These are phyloP conservation scores for Mohoua ochrocephala DNA, from an alignment of 2,113 vertebrate genomes.

Conservation along the genomic window DNA sequence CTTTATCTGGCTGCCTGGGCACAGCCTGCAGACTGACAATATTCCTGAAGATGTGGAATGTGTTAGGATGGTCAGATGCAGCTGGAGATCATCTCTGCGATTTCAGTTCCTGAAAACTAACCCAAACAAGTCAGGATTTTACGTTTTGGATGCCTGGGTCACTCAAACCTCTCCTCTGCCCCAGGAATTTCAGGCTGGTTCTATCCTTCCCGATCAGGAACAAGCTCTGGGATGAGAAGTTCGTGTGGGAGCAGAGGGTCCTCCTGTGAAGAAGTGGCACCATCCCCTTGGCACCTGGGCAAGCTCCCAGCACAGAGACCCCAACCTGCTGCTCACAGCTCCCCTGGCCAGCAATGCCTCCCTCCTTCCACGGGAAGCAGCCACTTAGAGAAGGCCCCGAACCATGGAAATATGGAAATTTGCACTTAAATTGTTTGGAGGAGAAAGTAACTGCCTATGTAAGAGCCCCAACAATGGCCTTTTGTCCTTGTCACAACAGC, in stretches of 20 bases:
- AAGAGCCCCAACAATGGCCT: background rate
- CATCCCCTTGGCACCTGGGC: background rate
- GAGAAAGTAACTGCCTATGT: background rate
- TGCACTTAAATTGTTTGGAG: background rate
- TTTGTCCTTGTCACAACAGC: background rate
- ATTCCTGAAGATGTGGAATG: background rate
- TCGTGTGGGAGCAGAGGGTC: background rate
- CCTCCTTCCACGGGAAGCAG: background rate
- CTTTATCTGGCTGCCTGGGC: background rate
- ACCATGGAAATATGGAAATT: background rate
- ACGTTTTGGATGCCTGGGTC: background rate
- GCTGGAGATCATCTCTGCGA: background rate
- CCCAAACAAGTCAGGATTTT: background rate
- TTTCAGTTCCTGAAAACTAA: background rate
- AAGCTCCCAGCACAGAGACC: accelerated
- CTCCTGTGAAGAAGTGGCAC: background rate
- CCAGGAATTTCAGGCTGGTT: background rate
- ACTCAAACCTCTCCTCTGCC: background rate
- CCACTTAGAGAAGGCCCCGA: background rate
- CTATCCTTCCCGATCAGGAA: background rate
- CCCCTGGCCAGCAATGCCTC: background rate
- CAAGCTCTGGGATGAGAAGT: background rate
- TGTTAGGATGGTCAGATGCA: background rate
- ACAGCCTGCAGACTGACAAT: background rate
- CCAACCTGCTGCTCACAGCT: accelerated